A percentile compares a stretch with the other conserved stretches of the same genome.
Evolutionary conservation across 1,140 invertebrate species (phyloP).

Genomic region (Euschistus heros): DNA sequence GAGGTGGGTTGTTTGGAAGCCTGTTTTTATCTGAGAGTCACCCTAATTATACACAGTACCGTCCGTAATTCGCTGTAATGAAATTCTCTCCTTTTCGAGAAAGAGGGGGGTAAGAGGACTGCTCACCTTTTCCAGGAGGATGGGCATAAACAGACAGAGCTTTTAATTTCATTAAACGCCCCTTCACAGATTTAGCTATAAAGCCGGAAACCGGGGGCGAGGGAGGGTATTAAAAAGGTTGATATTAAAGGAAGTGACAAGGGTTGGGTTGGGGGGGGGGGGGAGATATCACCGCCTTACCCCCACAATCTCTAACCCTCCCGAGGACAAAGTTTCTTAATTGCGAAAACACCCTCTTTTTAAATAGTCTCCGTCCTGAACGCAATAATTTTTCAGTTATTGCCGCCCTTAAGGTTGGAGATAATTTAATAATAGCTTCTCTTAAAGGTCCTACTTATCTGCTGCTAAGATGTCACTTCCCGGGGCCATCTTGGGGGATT

Average conservation of each 20-base stretch:
- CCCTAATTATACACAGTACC: slow-evolving; percentile 15
- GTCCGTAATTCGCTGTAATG: slow-evolving; percentile 18
- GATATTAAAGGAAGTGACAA: slow-evolving; percentile 9
- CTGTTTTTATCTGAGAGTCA: slow-evolving; percentile 12
- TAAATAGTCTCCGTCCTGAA: slow-evolving; percentile 7
- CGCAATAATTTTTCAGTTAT: slow-evolving; percentile 15
- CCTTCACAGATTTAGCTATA: slow-evolving; percentile 16
- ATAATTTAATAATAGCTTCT: slow-evolving; percentile 12
- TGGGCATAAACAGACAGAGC: slow-evolving; percentile 18
- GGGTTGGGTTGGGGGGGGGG: background rate
- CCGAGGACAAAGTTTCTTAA: slow-evolving; percentile 14
- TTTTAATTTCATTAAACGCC: slow-evolving; percentile 23
- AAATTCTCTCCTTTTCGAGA: slow-evolving; percentile 19
- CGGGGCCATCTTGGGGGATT: too few species aligned
- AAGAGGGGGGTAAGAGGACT: background rate
- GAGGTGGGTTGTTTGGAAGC: slow-evolving; percentile 2
- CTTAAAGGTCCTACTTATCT: slow-evolving; percentile 8
- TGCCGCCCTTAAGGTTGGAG: slow-evolving; percentile 5
- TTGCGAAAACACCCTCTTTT: slow-evolving; percentile 12
- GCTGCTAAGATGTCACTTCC: background rate
- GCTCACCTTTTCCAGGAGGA: slow-evolving; percentile 16
- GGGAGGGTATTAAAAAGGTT: slow-evolving; percentile 6
- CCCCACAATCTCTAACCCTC: background rate
- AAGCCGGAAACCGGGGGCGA: slow-evolving; percentile 9
- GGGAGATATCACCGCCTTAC: background rate